These are phyloP conservation scores for Chloropsis hardwickii DNA, from an alignment of 2,113 vertebrate species.

Conservation along the genomic window DNA sequence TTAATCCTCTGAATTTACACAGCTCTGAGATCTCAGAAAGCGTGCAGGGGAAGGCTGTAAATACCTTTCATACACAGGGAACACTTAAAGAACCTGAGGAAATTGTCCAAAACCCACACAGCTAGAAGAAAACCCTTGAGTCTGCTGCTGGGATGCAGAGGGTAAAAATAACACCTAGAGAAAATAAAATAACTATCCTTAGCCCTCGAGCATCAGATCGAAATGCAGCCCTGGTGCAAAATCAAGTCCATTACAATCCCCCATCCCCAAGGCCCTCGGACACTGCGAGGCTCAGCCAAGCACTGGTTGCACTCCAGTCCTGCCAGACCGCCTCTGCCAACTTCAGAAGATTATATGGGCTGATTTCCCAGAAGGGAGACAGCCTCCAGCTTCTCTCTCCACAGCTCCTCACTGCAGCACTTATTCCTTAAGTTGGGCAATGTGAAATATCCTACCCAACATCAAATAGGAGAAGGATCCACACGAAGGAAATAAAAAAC, in stretches of 20 bases:
- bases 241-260: not conserved
- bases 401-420: not conserved
- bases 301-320: not conserved
- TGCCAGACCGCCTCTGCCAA: not conserved
- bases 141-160: not conserved
- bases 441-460: not conserved
- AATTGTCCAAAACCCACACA: not conserved
- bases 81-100: not conserved
- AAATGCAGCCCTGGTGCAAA: not conserved
- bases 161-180: not conserved
- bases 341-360: not conserved
- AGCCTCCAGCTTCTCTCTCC: conserved; percentile 1
- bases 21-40: not conserved
- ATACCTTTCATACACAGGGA: not conserved
- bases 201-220: not conserved
- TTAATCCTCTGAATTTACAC: conserved; percentile 16
- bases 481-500: not conserved
- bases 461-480: not conserved
- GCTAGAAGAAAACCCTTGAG: not conserved
- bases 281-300: not conserved
- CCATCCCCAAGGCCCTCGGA: not conserved
- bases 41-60: not conserved
- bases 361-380: conserved; percentile 42
- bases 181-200: not conserved
- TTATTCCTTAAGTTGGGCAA: not conserved